phyloP scores from a whole-genome alignment of 2,888 invertebrate species.

The Plagodis pulveraria region DNA sequence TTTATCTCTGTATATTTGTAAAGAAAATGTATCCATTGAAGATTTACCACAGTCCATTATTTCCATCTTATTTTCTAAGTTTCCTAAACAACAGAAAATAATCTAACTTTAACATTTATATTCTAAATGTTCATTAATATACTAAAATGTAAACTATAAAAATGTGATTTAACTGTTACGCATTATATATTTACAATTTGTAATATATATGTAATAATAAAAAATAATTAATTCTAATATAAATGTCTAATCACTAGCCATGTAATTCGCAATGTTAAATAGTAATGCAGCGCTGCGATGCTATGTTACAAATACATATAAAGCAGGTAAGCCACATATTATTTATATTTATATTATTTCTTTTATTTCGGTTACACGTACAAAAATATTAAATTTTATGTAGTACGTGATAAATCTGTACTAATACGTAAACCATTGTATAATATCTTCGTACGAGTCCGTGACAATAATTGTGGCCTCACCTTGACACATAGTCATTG shows the following conservation, averaged over 20 bases:
- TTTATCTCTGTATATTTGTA: neutral
- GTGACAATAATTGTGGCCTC: no score
- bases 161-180: constrained; percentile 24
- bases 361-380: no score
- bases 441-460: no score
- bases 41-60: constrained; percentile 17
- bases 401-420: no score
- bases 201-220: constrained; percentile 36
- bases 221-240: constrained; percentile 64
- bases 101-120: constrained; percentile 20
- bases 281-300: constrained; percentile 39
- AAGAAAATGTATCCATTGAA: neutral
- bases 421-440: no score
- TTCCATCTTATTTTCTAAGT: constrained; percentile 9
- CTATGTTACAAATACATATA: constrained; percentile 36
- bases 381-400: no score
- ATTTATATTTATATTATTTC: no score
- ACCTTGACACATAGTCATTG: no score
- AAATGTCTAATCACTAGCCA: constrained; percentile 84
- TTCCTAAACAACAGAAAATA: constrained; percentile 25
- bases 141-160: constrained; percentile 27
- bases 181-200: constrained; percentile 63
- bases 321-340: neutral
- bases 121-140: constrained; percentile 26
- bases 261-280: constrained; percentile 69